Base-by-base conservation (phyloP, 2,888 invertebrate species). In the Dicranocentrus wangi region DNA sequence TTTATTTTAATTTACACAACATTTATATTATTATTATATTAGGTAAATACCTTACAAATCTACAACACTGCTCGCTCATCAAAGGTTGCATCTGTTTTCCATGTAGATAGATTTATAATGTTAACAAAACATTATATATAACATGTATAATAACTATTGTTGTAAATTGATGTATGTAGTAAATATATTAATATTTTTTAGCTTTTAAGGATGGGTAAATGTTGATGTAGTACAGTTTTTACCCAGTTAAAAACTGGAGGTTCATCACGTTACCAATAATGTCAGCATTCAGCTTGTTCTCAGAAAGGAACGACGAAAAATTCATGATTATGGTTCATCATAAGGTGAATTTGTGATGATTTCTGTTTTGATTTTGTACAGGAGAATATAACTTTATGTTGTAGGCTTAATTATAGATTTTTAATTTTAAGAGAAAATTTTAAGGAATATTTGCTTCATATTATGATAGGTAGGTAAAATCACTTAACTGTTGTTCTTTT, bases 201-300 rank as follows among this genome's bases (percentile, higher is more conserved):
- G 58, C 25, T 63, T 78, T 7, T 78, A 78, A 78, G 78, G 78
- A 77, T 63, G 78, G 78, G 70, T 78, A 53, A 63, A 25, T 55
- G 78, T 55, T 63, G 51, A 60, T 63, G 55, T 53, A 43, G 3
- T 17, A 1, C 21, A 28, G 19, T 47, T n/a, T 47, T 47, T 47
- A 47, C 15, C 15, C n/a, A 15, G 7, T 10, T 47, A 47, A 47
- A 47, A n/a, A 47, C n/a, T 47, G n/a, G 2, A 47, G 13, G 10
- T n/a, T 25, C 55, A 32, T 39, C 15, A 23, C 65, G n/a, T 43
- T 70, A 65, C 70, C 78, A 69, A 77, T 61, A 21, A 77, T 78
- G 78, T 78, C 78, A 78, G 78, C 78, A 78, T 78, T 78, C 78
- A 78, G 78, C 70, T 78, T 78, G 78, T 63, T 78, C 78, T 78